These are phyloP conservation scores for Ptychodera flava DNA, from an alignment of 35 echinoderm and acorn worm species.

Conservation along the genomic window DNA sequence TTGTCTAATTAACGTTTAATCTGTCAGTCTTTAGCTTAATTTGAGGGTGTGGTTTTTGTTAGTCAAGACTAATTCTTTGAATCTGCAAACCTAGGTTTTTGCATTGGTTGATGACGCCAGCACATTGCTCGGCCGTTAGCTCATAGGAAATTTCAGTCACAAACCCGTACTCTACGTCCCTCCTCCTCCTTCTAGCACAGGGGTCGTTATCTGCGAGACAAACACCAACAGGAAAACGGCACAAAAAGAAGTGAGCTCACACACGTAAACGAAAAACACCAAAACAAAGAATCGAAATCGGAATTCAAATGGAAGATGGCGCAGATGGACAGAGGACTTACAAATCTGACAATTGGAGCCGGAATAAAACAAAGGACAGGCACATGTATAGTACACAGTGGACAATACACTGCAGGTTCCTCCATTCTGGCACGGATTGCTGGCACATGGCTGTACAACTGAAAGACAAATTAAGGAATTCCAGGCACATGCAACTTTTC, in stretches of 20 bases:
- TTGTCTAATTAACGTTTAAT: too few relatives aligned
- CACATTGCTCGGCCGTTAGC: neutral
- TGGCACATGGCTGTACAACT: conserved; percentile 2
- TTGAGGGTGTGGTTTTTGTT: neutral
- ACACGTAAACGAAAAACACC: too few relatives aligned
- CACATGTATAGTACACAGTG: neutral
- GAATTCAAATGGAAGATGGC: too few relatives aligned
- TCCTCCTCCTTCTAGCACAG: neutral
- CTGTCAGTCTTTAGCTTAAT: too few relatives aligned
- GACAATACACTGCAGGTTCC: neutral
- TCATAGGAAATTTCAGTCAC: neutral
- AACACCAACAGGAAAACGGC: neutral
- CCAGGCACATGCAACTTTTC: too few relatives aligned
- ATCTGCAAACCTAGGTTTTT: neutral
- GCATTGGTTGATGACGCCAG: neutral
- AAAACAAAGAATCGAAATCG: neutral
- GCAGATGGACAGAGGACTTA: too few relatives aligned
- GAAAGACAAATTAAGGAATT: too few relatives aligned
- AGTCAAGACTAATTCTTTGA: neutral
- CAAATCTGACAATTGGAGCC: neutral
- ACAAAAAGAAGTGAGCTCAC: too few relatives aligned
- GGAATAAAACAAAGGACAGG: neutral
- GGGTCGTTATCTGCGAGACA: neutral
- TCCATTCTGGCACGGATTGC: conserved; percentile 7
- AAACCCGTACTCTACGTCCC: neutral